Percentiles rank a stretch among this genome's conserved stretches.
Evolutionary conservation across 2,888 invertebrate species (phyloP).

Genomic region (Nemapogon koenigi): DNA sequence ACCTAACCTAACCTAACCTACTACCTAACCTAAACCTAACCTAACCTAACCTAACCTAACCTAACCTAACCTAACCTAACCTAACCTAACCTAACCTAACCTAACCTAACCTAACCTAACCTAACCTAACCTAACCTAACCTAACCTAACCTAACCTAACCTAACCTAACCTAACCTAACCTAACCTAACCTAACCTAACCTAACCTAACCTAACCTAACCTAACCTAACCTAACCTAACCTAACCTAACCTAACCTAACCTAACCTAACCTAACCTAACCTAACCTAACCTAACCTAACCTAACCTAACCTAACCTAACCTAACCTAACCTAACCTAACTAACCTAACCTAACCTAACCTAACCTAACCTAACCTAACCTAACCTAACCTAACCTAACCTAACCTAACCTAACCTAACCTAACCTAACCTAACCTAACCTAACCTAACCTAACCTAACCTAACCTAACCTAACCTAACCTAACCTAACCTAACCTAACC

Average conservation of each 20-base stretch:
- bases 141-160: neutral
- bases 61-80: neutral
- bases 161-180: neutral
- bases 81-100: neutral
- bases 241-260: conserved; percentile 4
- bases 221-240: conserved; percentile 4
- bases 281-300: conserved; percentile 4
- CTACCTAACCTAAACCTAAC: neutral
- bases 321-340: conserved; percentile 3
- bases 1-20: neutral
- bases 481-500: neutral
- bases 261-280: conserved; percentile 4
- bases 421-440: neutral
- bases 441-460: neutral
- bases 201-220: conserved; percentile 4
- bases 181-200: conserved; percentile 1
- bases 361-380: conserved; percentile 1
- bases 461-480: conserved; percentile 1
- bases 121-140: neutral
- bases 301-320: conserved; percentile 4
- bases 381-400: neutral
- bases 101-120: neutral
- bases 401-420: neutral
- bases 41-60: neutral
- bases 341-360: neutral